phyloP scores from a whole-genome alignment of 2,113 vertebrate genomes.

The Accipiter cooperii region DNA sequence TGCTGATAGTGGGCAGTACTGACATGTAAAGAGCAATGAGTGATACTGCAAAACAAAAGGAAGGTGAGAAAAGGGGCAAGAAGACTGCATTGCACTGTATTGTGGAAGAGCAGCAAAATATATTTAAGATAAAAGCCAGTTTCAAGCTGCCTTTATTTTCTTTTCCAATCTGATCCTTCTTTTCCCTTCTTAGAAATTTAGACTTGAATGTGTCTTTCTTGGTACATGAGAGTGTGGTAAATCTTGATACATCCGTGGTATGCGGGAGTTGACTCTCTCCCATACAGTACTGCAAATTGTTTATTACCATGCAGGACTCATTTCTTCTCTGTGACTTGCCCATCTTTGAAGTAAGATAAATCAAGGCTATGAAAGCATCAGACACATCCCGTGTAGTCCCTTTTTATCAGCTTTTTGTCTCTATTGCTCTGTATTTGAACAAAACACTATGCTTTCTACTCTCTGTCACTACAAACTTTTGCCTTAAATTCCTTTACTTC shows the following conservation, averaged over 20 bases:
- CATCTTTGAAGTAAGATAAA: neutral
- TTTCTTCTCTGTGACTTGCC: neutral
- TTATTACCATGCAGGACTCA: neutral
- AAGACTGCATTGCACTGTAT: neutral
- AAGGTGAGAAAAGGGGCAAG: neutral
- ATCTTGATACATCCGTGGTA: neutral
- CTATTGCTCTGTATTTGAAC: neutral
- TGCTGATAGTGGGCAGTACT: constrained; percentile 6
- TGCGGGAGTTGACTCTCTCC: neutral
- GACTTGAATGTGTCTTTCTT: neutral
- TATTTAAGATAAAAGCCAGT: neutral
- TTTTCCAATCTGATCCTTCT: neutral
- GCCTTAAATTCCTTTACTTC: neutral
- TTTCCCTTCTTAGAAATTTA: neutral
- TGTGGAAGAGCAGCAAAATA: neutral
- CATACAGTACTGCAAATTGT: neutral
- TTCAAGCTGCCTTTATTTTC: neutral
- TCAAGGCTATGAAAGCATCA: neutral
- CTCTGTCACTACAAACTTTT: neutral
- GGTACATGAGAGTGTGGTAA: neutral
- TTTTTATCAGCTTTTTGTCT: neutral
- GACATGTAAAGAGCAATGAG: neutral
- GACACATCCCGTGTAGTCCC: neutral
- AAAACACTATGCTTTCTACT: neutral
- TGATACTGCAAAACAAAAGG: neutral